Conservation (phyloP, 2,888 invertebrate species). For the Hyppa rectilinea region DNA sequence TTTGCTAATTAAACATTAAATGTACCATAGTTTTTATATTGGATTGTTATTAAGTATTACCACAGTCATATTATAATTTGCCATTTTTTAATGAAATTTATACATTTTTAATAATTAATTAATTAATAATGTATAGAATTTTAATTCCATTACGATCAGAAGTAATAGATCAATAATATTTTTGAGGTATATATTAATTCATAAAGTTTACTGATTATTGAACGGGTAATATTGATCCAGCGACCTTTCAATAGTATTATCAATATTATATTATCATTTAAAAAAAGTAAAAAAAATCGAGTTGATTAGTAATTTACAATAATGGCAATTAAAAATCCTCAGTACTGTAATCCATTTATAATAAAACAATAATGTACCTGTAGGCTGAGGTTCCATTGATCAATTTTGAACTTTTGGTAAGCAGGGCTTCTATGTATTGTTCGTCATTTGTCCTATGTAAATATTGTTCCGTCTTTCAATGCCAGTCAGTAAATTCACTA, state of each 20-base stretch:
- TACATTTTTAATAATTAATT: slow-evolving; percentile 59
- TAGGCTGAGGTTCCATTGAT: slow-evolving; percentile 51
- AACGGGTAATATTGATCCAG: slow-evolving; percentile 43
- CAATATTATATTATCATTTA: slow-evolving; percentile 31
- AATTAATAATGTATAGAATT: slow-evolving; percentile 48
- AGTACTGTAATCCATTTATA: slow-evolving; percentile 33
- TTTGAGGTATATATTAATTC: slow-evolving; percentile 58
- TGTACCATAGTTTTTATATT: slow-evolving; percentile 62
- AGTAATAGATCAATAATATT: slow-evolving; percentile 57
- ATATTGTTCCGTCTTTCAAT: slow-evolving; percentile 15
- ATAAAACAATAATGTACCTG: slow-evolving; percentile 31
- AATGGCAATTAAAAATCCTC: slow-evolving; percentile 37
- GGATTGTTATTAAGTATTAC: slow-evolving; percentile 49
- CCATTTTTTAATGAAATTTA: slow-evolving; percentile 61
- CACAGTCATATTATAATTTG: slow-evolving; percentile 54
- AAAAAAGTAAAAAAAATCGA: slow-evolving; percentile 39
- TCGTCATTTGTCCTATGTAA: slow-evolving; percentile 1
- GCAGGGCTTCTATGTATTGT: neutral
- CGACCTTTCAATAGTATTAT: slow-evolving; percentile 40
- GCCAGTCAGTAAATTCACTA: slow-evolving; percentile 18
- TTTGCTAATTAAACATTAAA: slow-evolving; percentile 57
- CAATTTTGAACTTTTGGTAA: slow-evolving; percentile 4
- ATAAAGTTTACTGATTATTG: slow-evolving; percentile 44
- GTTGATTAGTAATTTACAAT: slow-evolving; percentile 42
- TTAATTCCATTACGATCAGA: slow-evolving; percentile 56